Evolutionary conservation across 2,888 invertebrate genomes (phyloP).

Genomic region (Dynastes hyllus): DNA sequence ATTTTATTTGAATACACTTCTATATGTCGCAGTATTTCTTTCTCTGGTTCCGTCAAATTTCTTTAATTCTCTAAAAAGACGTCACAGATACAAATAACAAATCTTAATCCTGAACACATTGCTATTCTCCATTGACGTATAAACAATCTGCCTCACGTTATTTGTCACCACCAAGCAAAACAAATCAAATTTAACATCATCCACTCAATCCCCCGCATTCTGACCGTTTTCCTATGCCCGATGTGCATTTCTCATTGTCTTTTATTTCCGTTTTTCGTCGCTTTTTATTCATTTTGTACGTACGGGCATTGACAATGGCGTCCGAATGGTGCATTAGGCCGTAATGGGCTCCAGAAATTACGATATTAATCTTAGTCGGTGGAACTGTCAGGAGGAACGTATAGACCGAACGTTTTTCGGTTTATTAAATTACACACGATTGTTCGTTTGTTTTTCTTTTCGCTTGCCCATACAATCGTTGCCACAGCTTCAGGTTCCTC

Average conservation of each 20-base stretch:
- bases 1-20: too few species aligned
- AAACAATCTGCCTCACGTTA: too few species aligned
- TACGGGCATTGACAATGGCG: conserved; percentile 65
- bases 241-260: conserved; percentile 11
- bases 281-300: conserved; percentile 38
- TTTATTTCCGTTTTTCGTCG: conserved; percentile 28
- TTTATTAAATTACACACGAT: conserved; percentile 66
- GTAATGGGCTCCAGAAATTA: conserved; percentile 69
- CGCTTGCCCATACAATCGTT: neutral
- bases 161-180: too few species aligned
- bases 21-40: too few species aligned
- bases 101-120: too few species aligned
- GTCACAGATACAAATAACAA: too few species aligned
- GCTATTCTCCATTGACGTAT: too few species aligned
- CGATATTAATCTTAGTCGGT: conserved; percentile 68
- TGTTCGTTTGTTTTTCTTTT: conserved; percentile 45
- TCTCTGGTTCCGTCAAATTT: too few species aligned
- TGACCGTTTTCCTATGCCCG: too few species aligned
- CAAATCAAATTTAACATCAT: too few species aligned
- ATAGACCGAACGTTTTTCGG: conserved; percentile 65
- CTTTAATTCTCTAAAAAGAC: too few species aligned
- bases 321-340: conserved; percentile 60
- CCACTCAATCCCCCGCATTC: too few species aligned
- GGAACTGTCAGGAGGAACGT: conserved; percentile 66
- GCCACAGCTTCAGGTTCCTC: neutral